Conservation (phyloP, 2,888 invertebrate genomes). For the Oligia fasciuncula region DNA sequence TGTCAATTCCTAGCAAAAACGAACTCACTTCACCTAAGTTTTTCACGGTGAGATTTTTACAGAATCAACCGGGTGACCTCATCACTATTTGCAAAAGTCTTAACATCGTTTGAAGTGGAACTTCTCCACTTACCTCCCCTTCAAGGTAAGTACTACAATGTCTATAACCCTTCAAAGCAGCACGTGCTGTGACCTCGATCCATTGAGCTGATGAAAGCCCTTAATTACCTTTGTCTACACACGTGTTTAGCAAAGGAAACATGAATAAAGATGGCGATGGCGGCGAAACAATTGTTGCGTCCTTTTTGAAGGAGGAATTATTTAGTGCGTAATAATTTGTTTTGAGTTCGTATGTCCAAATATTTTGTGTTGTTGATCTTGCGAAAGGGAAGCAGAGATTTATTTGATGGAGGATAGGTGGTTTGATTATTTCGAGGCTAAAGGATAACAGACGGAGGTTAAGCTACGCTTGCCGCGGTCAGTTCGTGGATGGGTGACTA, state of each 20-base stretch:
- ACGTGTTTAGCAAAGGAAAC: conserved; percentile 74
- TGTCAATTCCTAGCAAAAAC: too few relatives aligned
- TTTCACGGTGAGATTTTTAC: too few relatives aligned
- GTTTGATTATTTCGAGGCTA: not conserved
- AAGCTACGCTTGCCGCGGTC: not conserved
- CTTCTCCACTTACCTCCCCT: conserved; percentile 22
- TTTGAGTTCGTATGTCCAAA: conserved; percentile 22
- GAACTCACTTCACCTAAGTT: too few relatives aligned
- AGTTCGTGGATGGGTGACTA: not conserved
- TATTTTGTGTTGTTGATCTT: conserved; percentile 13
- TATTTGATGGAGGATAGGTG: not conserved
- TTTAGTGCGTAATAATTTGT: conserved; percentile 48
- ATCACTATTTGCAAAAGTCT: not conserved
- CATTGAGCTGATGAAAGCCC: conserved; percentile 71
- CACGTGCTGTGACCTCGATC: conserved; percentile 79
- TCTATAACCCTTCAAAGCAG: conserved; percentile 60
- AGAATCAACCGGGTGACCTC: too few relatives aligned
- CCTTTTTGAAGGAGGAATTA: conserved; percentile 22
- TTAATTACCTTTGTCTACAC: conserved; percentile 84
- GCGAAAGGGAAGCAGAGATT: not conserved
- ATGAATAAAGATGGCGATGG: conserved; percentile 63
- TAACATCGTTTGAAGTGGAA: not conserved
- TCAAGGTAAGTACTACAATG: conserved; percentile 36
- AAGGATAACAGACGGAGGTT: not conserved
- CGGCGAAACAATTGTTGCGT: conserved; percentile 48